These are phyloP conservation scores for Sepiola atlantica DNA, from an alignment of 2,888 invertebrate species.

Conservation along the genomic window DNA sequence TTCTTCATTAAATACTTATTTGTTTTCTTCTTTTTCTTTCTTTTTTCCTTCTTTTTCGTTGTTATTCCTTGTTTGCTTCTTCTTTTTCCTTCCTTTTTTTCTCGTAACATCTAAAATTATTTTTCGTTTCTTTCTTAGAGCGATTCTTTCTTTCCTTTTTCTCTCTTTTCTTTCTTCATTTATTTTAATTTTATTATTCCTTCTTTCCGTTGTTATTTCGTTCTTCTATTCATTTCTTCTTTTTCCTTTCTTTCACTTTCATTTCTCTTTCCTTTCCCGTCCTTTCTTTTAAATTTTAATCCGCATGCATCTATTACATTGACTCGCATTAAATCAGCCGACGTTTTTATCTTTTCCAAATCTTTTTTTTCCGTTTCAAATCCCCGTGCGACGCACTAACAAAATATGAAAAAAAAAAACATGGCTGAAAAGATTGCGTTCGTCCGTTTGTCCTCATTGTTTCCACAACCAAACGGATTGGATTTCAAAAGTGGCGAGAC, in stretches of 20 bases:
- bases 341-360: background rate
- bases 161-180: no score
- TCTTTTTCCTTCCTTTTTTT: background rate
- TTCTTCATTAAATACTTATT: no score
- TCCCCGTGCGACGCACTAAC: background rate
- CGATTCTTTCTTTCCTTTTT: no score
- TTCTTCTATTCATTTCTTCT: background rate
- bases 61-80: background rate
- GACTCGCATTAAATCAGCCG: background rate
- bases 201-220: background rate
- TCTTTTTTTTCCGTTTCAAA: background rate
- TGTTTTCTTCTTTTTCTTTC: no score
- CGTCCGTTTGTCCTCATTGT: background rate
- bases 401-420: no score
- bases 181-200: no score
- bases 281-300: background rate
- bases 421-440: background rate
- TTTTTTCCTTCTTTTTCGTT: background rate
- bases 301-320: background rate
- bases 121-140: no score
- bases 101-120: no score
- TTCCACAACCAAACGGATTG: background rate
- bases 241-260: background rate
- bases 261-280: background rate
- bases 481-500: background rate